Percentiles rank a stretch among this genome's conserved stretches.
These are phyloP conservation scores for Adrianichthys oophorus DNA, from an alignment of 2,797 vertebrate genomes.

Conservation along the genomic window DNA sequence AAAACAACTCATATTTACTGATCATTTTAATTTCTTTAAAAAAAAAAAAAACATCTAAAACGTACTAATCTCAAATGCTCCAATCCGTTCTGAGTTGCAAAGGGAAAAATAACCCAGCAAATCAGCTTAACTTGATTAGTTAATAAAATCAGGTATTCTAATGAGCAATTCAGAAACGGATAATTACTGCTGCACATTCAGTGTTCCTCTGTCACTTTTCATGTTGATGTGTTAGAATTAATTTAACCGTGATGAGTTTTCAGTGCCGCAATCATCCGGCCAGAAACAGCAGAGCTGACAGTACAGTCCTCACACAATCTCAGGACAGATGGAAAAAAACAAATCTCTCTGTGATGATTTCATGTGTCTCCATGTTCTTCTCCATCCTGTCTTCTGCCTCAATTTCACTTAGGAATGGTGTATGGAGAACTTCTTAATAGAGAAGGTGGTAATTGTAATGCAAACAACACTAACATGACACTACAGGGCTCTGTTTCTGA, in stretches of 20 bases:
- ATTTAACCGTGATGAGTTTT: constrained; percentile 51
- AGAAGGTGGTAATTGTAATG: constrained; percentile 15
- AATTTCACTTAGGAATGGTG: constrained; percentile 4
- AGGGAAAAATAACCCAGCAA: not conserved
- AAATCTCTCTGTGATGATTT: constrained; percentile 38
- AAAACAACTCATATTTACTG: too few relatives aligned
- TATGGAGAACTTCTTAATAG: constrained; percentile 9
- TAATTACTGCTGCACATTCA: constrained; percentile 51
- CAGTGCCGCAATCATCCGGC: constrained; percentile 46
- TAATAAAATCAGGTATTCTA: constrained; percentile 44
- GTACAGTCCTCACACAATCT: constrained; percentile 29
- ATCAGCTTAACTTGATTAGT: constrained; percentile 24
- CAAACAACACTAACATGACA: constrained; percentile 19
- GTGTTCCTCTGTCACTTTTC: constrained; percentile 48
- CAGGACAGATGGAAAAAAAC: constrained; percentile 43
- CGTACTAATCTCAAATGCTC: not conserved
- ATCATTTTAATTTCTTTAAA: too few relatives aligned
- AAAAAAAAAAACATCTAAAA: too few relatives aligned
- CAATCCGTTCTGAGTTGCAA: not conserved
- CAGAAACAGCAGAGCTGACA: constrained; percentile 27
- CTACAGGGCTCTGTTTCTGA: constrained; percentile 8
- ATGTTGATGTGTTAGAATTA: constrained; percentile 27
- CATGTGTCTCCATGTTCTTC: constrained; percentile 11
- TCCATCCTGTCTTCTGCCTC: constrained; percentile 8
- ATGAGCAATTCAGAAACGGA: constrained; percentile 38